Base-by-base conservation (phyloP, 2,888 invertebrate species). In the Zygothrica quintamaculata region DNA sequence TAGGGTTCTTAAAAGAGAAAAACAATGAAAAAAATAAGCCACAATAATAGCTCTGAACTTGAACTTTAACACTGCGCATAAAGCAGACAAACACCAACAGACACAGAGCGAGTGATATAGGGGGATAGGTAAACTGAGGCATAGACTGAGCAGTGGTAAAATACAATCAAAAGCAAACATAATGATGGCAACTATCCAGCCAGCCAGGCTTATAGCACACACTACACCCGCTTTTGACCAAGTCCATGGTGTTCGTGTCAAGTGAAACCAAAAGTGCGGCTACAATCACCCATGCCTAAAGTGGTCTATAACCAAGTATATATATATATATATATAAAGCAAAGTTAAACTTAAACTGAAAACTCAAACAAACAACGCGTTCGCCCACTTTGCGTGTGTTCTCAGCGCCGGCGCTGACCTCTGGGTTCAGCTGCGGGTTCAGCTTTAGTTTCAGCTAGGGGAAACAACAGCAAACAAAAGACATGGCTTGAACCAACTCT, bases 351-450 rank as follows among this genome's bases (percentile, higher is more conserved):
- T 31, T 31, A n/a, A 31, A 31, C n/a, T 31, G 29, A 40, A n/a
- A 40, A 51, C 15, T 53, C 75, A 71, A 78, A 77, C 74, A 74
- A 79, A 76, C 67, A 65, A 31, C 58, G 62, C 65, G 56, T 66
- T 82, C 74, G 79, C 77, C 79, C 79, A 80, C 84, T 84, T 80
- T 84, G 80, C 80, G 80, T 80, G 84, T 80, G 80, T 80, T 80
- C 78, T 74, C 78, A 82, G 82, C 70, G 84, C 84, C 82, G 60
- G 64, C 36, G 50, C 60, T 84, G 81, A 81, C 81, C 81, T 76
- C 60, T 80, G 65, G 65, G 70, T 66, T 64, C 72, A 59, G 57
- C 51, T 64, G 53, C 58, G 59, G 60, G 40, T 36, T 56, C 57
- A 57, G 43, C 15, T 31, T 11, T 12, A 22, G 18, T 11, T 7